Evolutionary conservation across 2,888 invertebrate genomes (phyloP).

Genomic region (Tolmerus cingulatus): DNA sequence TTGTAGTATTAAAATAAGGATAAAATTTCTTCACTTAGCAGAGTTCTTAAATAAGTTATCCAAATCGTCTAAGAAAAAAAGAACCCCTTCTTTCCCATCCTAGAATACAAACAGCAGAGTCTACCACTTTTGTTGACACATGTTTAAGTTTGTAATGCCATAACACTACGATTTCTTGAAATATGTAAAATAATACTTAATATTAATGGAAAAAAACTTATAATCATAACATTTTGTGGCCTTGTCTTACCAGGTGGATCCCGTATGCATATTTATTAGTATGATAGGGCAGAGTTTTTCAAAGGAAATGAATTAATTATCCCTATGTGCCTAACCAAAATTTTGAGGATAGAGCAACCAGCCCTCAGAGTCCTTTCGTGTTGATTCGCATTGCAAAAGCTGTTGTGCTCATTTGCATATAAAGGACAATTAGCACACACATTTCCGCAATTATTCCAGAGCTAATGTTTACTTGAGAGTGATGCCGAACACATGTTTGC

Average conservation of each 20-base stretch:
- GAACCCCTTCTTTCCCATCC: too few relatives aligned
- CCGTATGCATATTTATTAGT: background rate
- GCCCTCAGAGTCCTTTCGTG: background rate
- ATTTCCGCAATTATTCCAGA: slow-evolving; percentile 8
- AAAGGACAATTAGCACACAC: slow-evolving; percentile 13
- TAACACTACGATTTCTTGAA: too few relatives aligned
- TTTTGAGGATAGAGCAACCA: background rate
- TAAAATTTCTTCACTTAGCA: too few relatives aligned
- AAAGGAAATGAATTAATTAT: background rate
- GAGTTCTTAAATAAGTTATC: too few relatives aligned
- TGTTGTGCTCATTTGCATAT: background rate
- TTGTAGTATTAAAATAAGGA: too few relatives aligned
- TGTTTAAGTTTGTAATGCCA: too few relatives aligned
- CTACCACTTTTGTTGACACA: too few relatives aligned
- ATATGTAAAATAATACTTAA: background rate
- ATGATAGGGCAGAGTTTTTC: background rate
- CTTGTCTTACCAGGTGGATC: background rate
- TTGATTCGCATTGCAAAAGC: background rate
- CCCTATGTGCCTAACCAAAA: background rate
- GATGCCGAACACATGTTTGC: slow-evolving; percentile 9
- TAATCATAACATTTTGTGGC: background rate
- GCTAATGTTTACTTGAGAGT: slow-evolving; percentile 18
- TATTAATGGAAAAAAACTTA: background rate
- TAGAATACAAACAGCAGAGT: too few relatives aligned
- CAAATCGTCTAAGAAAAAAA: too few relatives aligned